Conservation (phyloP, 2,888 invertebrate genomes). For the Aquatica leii region DNA sequence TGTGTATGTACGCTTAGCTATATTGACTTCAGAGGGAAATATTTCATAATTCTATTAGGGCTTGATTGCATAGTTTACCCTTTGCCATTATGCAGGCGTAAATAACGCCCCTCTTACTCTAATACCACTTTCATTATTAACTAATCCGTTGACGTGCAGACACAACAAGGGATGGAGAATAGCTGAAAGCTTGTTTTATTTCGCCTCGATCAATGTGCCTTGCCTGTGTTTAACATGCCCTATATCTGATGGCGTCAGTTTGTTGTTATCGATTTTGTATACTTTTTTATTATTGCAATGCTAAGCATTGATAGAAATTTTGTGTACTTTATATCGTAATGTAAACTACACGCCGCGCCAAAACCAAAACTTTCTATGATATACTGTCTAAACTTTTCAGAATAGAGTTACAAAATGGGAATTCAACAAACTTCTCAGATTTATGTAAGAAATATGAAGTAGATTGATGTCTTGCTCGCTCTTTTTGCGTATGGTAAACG, state of each 20-base stretch:
- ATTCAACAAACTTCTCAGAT: constrained; percentile 25
- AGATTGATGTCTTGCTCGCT: constrained; percentile 13
- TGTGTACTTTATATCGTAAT: constrained; percentile 23
- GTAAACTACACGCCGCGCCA: constrained; percentile 15
- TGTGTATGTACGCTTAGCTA: constrained; percentile 25
- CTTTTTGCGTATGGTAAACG: not conserved
- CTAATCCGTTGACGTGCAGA: constrained; percentile 43
- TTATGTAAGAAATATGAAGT: constrained; percentile 21
- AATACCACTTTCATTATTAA: constrained; percentile 42
- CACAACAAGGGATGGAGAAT: constrained; percentile 34
- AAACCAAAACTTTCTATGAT: constrained; percentile 24
- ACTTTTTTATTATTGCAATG: constrained; percentile 35
- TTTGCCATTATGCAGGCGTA: constrained; percentile 29
- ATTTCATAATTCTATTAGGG: constrained; percentile 40
- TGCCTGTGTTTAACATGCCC: constrained; percentile 42
- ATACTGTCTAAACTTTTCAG: constrained; percentile 27
- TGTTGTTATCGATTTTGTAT: constrained; percentile 42
- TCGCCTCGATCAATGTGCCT: constrained; percentile 43
- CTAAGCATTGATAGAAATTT: constrained; percentile 30
- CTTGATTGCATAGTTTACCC: constrained; percentile 34
- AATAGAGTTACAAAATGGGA: constrained; percentile 28
- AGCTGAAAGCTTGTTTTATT: constrained; percentile 42
- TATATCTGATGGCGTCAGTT: constrained; percentile 42
- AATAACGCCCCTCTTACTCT: constrained; percentile 35
- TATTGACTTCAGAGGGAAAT: constrained; percentile 36